Percentiles rank a stretch among this genome's conserved stretches.
These are phyloP conservation scores for Nannobrachium achirus DNA, from an alignment of 2,113 vertebrate genomes.

Conservation along the genomic window DNA sequence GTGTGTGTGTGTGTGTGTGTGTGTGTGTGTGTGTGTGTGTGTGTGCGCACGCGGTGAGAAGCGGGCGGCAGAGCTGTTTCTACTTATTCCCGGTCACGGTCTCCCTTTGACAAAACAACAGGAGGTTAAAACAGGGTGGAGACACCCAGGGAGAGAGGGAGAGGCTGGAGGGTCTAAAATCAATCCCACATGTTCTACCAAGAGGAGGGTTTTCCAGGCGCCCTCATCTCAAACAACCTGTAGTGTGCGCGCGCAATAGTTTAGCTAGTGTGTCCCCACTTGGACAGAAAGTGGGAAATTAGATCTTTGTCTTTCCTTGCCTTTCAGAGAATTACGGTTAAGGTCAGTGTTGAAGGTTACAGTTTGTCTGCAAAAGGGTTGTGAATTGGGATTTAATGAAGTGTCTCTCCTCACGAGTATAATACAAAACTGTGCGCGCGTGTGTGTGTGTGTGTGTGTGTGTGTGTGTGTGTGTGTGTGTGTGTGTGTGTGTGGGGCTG, in stretches of 20 bases:
- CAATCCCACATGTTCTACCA: constrained; percentile 77
- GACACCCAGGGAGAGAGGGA: constrained; percentile 67
- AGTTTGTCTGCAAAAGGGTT: no score
- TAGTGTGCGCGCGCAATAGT: no score
- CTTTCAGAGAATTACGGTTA: no score
- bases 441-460: background rate
- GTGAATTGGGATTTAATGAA: no score
- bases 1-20: background rate
- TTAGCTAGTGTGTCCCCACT: background rate
- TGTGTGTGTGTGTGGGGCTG: background rate
- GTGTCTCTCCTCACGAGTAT: no score
- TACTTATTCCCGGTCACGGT: constrained; percentile 61
- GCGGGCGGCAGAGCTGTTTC: constrained; percentile 49
- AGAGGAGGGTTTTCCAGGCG: constrained; percentile 57
- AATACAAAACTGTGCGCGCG: background rate
- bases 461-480: background rate
- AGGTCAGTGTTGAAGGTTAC: no score
- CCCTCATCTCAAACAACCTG: constrained; percentile 1
- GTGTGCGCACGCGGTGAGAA: constrained; percentile 8
- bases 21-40: background rate
- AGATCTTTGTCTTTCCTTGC: no score
- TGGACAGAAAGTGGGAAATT: background rate
- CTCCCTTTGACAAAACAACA: constrained; percentile 64
- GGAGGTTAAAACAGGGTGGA: constrained; percentile 68
- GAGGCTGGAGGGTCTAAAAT: constrained; percentile 76